Evolutionary conservation across 2,113 vertebrate genomes (phyloP).

Genomic region (Hiodon alosoides): DNA sequence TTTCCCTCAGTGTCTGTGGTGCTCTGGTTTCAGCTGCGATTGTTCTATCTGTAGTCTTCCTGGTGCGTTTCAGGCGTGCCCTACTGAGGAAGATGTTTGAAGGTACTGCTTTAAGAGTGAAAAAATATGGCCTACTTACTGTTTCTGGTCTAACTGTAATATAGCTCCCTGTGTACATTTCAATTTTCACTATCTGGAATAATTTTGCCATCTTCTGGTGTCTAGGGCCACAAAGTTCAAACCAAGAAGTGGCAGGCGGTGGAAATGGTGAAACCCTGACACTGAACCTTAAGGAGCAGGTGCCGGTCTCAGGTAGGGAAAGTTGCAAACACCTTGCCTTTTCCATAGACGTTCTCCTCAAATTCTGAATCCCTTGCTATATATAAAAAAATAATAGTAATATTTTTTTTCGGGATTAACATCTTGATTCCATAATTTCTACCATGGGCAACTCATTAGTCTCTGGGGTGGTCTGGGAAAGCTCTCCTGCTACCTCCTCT

Average conservation of each 20-base stretch:
- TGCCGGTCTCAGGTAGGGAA: slow-evolving; percentile 13
- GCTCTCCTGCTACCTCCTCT: too few relatives aligned
- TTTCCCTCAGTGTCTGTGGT: slow-evolving; percentile 56
- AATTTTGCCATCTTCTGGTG: slow-evolving; percentile 28
- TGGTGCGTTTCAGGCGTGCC: slow-evolving; percentile 60
- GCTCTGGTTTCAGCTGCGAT: slow-evolving; percentile 57
- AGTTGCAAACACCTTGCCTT: background rate
- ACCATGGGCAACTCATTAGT: too few relatives aligned
- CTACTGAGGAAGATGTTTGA: slow-evolving; percentile 31
- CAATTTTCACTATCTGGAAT: background rate
- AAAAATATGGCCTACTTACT: background rate
- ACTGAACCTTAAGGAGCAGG: slow-evolving; percentile 11
- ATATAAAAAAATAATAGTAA: background rate
- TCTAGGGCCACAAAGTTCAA: slow-evolving; percentile 32
- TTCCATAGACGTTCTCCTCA: background rate
- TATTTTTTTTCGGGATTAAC: too few relatives aligned
- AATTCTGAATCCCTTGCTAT: background rate
- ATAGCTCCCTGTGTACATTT: too few relatives aligned
- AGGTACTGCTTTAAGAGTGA: slow-evolving; percentile 30
- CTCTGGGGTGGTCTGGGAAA: too few relatives aligned
- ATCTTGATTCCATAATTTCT: too few relatives aligned
- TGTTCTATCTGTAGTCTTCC: slow-evolving; percentile 57
- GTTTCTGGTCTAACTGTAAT: background rate
- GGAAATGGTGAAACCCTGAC: slow-evolving; percentile 13
- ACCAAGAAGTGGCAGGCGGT: background rate